Base-by-base conservation (phyloP, 2,888 invertebrate species). In the Folsomia candida region DNA sequence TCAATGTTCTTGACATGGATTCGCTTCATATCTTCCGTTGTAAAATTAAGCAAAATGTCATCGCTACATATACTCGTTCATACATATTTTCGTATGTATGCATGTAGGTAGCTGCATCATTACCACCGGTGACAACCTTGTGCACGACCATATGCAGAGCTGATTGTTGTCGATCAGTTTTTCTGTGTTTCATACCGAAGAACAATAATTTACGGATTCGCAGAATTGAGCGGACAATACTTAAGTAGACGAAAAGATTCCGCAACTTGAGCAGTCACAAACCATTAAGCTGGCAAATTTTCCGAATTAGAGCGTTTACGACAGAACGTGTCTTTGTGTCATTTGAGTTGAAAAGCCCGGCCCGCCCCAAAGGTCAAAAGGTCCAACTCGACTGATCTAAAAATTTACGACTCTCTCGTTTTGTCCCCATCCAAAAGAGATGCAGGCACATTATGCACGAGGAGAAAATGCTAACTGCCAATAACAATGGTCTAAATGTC, bases 251-350 rank as follows among this genome's bases (percentile, higher is more conserved):
- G n/a, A n/a, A n/a, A n/a, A n/a, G n/a, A n/a, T n/a, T n/a, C n/a
- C n/a, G n/a, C n/a, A n/a, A n/a, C n/a, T n/a, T n/a, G n/a, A n/a
- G n/a, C n/a, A n/a, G n/a, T n/a, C n/a, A 37, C 37, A 37, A 37
- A 37, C n/a, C 37, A 37, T 54, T 54, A 54, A 54, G 4, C 54
- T 54, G 54, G 54, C 54, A 54, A 54, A 54, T 54, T 54, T 54
- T 54, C 18, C 20, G 20, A 54, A 54, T 54, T 54, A 54, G 22
- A 22, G 54, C 54, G 22, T 54, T 54, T 54, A 54, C 54, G 54
- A 54, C 11, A 4, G n/a, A n/a, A 54, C 4, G 22, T 54, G 22
- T 22, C 54, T 14, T 54, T 47, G 47, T 47, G 47, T 54, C 54
- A 20, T 54, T 4, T 14, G 37, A 37, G 14, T 14, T 54, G 20